Conservation (phyloP, 1,140 invertebrate species). For the Diplogasteroides magnus region DNA sequence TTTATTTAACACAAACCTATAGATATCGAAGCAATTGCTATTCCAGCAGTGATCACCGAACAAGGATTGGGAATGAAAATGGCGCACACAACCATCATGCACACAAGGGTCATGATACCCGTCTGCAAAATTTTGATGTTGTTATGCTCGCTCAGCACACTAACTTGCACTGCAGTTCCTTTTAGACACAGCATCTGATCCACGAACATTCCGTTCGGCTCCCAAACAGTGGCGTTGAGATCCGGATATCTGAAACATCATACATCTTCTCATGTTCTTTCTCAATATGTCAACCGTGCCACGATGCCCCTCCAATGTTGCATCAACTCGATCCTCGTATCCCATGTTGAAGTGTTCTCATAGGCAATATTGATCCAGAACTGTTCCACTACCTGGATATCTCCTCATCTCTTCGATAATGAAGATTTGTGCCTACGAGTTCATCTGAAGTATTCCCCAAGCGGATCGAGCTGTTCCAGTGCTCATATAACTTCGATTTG, state of each 20-base stretch:
- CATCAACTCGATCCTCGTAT: conserved; percentile 48
- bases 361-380: conserved; percentile 50
- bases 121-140: conserved; percentile 52
- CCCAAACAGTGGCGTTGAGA: conserved; percentile 51
- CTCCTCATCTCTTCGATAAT: conserved; percentile 1
- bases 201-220: conserved; percentile 51
- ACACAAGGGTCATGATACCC: conserved; percentile 55
- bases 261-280: no score
- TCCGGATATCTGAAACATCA: conserved; percentile 31
- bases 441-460: background rate
- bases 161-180: conserved; percentile 38
- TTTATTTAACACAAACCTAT: conserved; percentile 19
- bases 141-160: conserved; percentile 25
- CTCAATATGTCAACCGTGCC: conserved; percentile 9
- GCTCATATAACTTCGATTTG: conserved; percentile 39
- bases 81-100: conserved; percentile 57
- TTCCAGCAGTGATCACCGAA: conserved; percentile 55
- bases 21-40: conserved; percentile 56
- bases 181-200: conserved; percentile 52
- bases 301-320: conserved; percentile 45
- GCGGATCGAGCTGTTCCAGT: conserved; percentile 10
- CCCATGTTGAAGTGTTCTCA: conserved; percentile 44
- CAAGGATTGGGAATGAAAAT: conserved; percentile 58
- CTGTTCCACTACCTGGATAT: conserved; percentile 21
- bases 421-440: background rate